A percentile compares a stretch with the other conserved stretches of the same genome.
Conservation (phyloP, 2,113 vertebrate species). For the Hyperoodon ampullatus region DNA sequence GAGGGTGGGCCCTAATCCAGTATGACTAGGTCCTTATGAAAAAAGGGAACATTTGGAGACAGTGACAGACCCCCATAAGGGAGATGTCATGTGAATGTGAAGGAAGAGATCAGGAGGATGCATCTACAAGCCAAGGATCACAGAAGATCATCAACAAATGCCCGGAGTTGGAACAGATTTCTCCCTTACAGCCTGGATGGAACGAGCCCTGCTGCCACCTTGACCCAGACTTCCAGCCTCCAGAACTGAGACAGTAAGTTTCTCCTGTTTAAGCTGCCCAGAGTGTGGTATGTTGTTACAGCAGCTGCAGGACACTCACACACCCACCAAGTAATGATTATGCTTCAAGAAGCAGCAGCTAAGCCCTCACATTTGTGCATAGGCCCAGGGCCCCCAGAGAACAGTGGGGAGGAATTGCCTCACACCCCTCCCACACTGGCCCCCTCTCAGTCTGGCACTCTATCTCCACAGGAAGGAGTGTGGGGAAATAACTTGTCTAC, state of each 20-base stretch:
- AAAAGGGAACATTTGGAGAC: not conserved
- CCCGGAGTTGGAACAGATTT: too few relatives aligned
- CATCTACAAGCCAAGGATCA: not conserved
- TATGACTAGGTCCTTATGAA: not conserved
- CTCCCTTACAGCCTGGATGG: not conserved
- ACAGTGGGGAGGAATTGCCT: not conserved
- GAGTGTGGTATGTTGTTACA: rapidly evolving
- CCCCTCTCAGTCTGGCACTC: not conserved
- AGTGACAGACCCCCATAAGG: not conserved
- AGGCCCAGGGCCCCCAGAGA: not conserved
- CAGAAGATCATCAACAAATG: not conserved
- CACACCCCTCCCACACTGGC: not conserved
- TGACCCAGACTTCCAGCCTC: not conserved
- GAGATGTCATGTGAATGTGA: too few relatives aligned
- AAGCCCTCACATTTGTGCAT: not conserved
- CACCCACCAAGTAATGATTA: not conserved
- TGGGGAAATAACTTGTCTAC: not conserved
- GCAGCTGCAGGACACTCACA: not conserved
- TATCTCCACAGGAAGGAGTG: not conserved
- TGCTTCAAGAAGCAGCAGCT: not conserved
- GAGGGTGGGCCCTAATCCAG: not conserved
- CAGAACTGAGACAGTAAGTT: not conserved
- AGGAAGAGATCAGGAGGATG: not conserved
- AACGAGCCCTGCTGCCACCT: not conserved
- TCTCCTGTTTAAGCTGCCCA: rapidly evolving